Evolutionary conservation across 2,888 invertebrate genomes (phyloP), one percentile per base, ranked within the genome.

Genomic region (Pseudococcus viburni): DNA sequence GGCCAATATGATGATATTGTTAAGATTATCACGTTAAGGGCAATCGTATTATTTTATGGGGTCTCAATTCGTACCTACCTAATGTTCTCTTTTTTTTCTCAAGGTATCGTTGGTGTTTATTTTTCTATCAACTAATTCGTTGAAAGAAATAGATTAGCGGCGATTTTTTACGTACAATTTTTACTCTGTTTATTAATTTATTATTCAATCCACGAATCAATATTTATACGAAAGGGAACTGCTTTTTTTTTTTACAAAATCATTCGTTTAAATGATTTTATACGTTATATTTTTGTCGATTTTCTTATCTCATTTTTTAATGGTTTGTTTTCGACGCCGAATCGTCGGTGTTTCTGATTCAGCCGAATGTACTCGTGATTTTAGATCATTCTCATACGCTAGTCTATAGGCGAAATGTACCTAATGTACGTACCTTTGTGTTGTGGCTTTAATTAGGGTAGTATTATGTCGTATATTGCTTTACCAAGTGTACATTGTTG

Each of bases 381-480:
- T n/a, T 26, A 8, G 26, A 26, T 68, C 19, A 68, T 68, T 68
- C 68, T 68, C 68, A 68, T 68, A 3, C 26, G 68, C 68, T 22
- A 68, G 68, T 26, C 26, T 4, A 26, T 26, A 15, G 68, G 68
- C 68, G 9, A 55, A 68, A 68, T 9, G 68, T 68, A 68, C 68
- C 68, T 26, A 33, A 33, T 3, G 1, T 33, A 33, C 26, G 68
- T 68, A 68, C 68, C 68, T 68, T 68, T 68, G 22, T 68, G 11
- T 26, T 26, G 26, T 68, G 68, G 68, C 68, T 68, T 68, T 68
- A 68, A 68, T 68, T 68, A 68, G 68, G 26, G 68, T 68, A 68
- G 22, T 68, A 64, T 68, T 64, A 68, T 68, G 68, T 68, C 26
- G 68, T 55, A 55, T n/a, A n/a, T n/a, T 55, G 17, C 55, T 55